Conservation (phyloP, 2,888 invertebrate species). For the Mongoloraphidia duomilia region DNA sequence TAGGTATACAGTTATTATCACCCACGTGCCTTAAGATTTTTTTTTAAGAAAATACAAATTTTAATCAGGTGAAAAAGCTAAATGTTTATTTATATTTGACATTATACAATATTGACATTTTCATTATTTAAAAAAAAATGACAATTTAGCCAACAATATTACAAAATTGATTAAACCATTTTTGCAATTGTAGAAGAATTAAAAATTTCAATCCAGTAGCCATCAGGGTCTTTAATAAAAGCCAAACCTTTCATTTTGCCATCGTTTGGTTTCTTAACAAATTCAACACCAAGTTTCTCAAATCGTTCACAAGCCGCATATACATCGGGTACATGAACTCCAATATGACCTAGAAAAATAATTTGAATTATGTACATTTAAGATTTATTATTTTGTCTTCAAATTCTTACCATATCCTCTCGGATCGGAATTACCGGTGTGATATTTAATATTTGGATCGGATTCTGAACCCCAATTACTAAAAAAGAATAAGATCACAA, state of each 20-base stretch:
- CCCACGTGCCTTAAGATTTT: no score
- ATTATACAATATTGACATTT: no score
- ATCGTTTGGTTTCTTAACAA: conserved; percentile 79
- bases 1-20: no score
- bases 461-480: conserved; percentile 94
- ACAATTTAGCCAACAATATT: no score
- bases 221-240: conserved; percentile 91
- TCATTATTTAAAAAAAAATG: no score
- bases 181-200: conserved; percentile 1
- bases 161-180: neutral
- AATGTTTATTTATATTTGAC: no score
- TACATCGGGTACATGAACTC: conserved; percentile 79
- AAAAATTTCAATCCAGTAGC: conserved; percentile 77
- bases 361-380: conserved; percentile 1
- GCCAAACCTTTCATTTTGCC: conserved; percentile 90
- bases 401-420: conserved; percentile 57
- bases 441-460: conserved; percentile 62
- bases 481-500: conserved; percentile 23
- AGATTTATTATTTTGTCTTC: conserved; percentile 5
- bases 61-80: no score
- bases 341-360: conserved; percentile 62
- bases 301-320: conserved; percentile 74
- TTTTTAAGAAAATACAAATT: no score
- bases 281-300: conserved; percentile 72
- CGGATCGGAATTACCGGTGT: conserved; percentile 83